Evolutionary conservation across 2,888 invertebrate genomes (phyloP).

Genomic region (Heteromyza rotundicornis): DNA sequence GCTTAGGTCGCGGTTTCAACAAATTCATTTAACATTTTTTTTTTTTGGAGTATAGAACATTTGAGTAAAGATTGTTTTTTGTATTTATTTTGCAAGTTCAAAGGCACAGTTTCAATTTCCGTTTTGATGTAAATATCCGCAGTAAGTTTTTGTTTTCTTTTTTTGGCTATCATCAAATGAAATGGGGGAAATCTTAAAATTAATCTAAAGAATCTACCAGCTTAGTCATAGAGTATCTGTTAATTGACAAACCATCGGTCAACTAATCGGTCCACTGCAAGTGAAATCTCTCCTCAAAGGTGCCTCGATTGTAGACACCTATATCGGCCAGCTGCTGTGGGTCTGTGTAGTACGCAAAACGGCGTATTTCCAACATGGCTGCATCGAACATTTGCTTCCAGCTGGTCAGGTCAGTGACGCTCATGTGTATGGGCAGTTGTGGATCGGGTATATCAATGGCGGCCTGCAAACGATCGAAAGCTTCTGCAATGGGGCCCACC

Average conservation of each 20-base stretch:
- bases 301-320: constrained; percentile 47
- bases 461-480: constrained; percentile 49
- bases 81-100: not conserved
- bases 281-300: constrained; percentile 48
- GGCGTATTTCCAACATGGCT: constrained; percentile 49
- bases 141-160: no score
- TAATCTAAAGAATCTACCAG: no score
- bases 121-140: not conserved
- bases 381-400: constrained; percentile 55
- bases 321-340: constrained; percentile 50
- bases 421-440: constrained; percentile 53
- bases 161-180: no score
- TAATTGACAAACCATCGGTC: no score
- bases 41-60: constrained; percentile 5
- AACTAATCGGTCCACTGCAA: constrained; percentile 43
- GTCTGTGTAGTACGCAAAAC: constrained; percentile 50
- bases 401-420: constrained; percentile 50
- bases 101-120: constrained; percentile 22
- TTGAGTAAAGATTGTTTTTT: not conserved
- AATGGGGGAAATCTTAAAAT: no score
- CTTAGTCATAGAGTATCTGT: no score
- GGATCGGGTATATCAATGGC: constrained; percentile 54
- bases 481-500: constrained; percentile 51
- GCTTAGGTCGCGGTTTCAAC: no score
- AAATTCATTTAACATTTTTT: no score